A percentile compares a stretch with the other conserved stretches of the same genome.
These are phyloP conservation scores for Actinia tenebrosa DNA, from an alignment of 64 coral and sea anemone genomes.

Conservation along the genomic window DNA sequence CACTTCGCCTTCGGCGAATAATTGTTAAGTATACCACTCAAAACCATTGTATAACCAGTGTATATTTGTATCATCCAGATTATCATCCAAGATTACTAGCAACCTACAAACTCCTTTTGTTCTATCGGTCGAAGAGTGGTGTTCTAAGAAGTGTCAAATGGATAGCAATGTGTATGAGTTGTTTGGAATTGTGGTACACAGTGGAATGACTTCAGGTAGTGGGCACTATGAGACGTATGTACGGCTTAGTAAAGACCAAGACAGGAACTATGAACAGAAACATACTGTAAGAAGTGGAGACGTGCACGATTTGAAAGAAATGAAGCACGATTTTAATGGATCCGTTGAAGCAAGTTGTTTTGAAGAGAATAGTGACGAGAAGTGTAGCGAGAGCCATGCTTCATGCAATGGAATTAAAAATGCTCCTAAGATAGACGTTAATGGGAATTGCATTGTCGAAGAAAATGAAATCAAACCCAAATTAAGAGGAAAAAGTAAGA, in stretches of 20 bases:
- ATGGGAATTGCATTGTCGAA: neutral
- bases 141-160: conserved; percentile 33
- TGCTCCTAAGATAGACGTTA: neutral
- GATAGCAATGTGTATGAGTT: conserved; percentile 54
- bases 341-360: neutral
- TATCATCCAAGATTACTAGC: conserved; percentile 84
- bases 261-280: neutral
- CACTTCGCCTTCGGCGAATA: too few relatives aligned
- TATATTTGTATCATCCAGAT: neutral
- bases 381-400: neutral
- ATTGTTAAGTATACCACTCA: too few relatives aligned
- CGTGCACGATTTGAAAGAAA: neutral
- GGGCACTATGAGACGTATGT: conserved; percentile 96
- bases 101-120: conserved; percentile 81
- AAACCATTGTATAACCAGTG: neutral
- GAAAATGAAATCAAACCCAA: neutral
- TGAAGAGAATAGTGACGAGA: neutral
- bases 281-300: neutral
- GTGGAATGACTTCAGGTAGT: conserved; percentile 97
- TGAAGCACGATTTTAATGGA: neutral
- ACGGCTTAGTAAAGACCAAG: conserved; percentile 14
- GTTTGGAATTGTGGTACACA: conserved; percentile 98
- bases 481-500: neutral
- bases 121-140: conserved; percentile 81
- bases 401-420: neutral